Base-by-base conservation (phyloP, 1,140 invertebrate genomes). In the Drosophila virilis region DNA sequence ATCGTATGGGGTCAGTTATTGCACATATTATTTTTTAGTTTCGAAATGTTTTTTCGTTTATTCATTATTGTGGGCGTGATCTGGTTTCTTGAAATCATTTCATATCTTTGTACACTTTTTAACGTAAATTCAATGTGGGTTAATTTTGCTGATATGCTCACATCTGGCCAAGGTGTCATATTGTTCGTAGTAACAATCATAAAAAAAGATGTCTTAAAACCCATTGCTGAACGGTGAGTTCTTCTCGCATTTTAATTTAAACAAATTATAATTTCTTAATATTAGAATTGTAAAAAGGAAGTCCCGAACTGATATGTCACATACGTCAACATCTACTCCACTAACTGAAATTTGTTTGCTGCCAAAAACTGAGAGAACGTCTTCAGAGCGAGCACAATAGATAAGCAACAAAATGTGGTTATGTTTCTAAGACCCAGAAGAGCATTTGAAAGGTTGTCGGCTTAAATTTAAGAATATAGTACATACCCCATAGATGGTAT, bases 41-140 rank as follows among this genome's bases (percentile, higher is more conserved):
- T 95, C 73, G 93, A 94, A 55, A 78, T 96, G 0, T 96, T 95
- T 78, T 62, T 96, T 13, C 96, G 96, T 62, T 88, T 96, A 0
- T 94, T 96, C 61, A 93, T 96, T 38, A 94, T 96, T 0, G 96
- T 96, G 95, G 95, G 95, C 1, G 93, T 96, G 6, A 95, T 94
- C 52, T 96, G 95, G 95, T 92, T 94, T 7, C 93, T 94, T 91
- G 95, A 96, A 81, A 93, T 95, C 51, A 79, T 96, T 10, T 3
- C 40, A 12, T 69, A 57, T 72, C 0, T 70, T 22, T 51, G 64
- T 4, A 12, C 32, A 40, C 10, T 28, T 15, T 42, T 6, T 37
- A 2, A 42, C 1, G 0, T 2, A 2, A 1, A 8, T 45, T 22
- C 9, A 3, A 1, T 8, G 8, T 7, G 54, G 94, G 94, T 92